These are phyloP conservation scores for Datnioides undecimradiatus DNA, from an alignment of 2,113 vertebrate genomes.

Conservation along the genomic window DNA sequence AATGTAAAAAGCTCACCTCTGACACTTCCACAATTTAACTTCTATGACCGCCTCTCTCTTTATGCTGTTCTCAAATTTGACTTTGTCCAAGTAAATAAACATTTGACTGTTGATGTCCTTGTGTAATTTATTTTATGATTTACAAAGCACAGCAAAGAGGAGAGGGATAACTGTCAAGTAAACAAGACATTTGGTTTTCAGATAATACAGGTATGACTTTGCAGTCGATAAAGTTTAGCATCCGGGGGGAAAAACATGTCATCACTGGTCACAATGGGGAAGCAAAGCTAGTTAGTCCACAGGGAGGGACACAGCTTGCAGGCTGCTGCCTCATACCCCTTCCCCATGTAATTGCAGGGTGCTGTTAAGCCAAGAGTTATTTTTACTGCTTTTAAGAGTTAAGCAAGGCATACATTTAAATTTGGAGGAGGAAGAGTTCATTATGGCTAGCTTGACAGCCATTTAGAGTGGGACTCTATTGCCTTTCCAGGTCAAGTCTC, in stretches of 20 bases:
- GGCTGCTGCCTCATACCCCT: constrained; percentile 57
- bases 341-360: constrained; percentile 76
- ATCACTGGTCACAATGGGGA: constrained; percentile 25
- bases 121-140: constrained; percentile 3
- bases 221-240: not conserved
- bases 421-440: constrained; percentile 58
- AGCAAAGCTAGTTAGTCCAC: constrained; percentile 1
- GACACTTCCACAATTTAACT: constrained; percentile 8
- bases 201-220: not conserved
- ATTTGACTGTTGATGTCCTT: not conserved
- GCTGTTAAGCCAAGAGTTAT: constrained; percentile 70
- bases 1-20: not conserved
- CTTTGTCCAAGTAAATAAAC: constrained; percentile 47
- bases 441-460: constrained; percentile 49
- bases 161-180: not conserved
- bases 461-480: constrained; percentile 6
- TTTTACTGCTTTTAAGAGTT: constrained; percentile 70
- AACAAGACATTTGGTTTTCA: not conserved
- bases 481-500: not conserved
- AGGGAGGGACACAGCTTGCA: constrained; percentile 43
- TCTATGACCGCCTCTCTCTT: not conserved
- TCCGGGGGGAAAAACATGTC: not conserved
- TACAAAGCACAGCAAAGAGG: no score
- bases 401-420: constrained; percentile 50
- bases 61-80: constrained; percentile 13